phyloP scores from a whole-genome alignment of 2,797 vertebrate species.

The Atherinosoma microstoma region DNA sequence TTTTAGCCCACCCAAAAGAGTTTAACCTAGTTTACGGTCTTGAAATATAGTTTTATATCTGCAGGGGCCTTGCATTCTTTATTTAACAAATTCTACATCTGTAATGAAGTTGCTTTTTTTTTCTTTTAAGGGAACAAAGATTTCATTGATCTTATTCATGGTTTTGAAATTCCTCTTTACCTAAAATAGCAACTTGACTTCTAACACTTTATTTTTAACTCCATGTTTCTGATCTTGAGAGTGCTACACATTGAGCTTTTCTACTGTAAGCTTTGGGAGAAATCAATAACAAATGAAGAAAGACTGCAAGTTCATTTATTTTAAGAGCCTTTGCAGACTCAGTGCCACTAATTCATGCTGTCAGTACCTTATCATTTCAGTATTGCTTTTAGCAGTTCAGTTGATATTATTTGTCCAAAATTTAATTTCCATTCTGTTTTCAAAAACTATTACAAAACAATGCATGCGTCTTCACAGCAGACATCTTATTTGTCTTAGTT shows the following conservation, averaged over 20 bases:
- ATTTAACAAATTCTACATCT: conserved; percentile 1
- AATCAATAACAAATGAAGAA: neutral
- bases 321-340: neutral
- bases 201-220: neutral
- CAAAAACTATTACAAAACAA: too few species aligned
- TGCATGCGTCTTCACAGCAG: too few species aligned
- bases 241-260: neutral
- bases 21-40: neutral
- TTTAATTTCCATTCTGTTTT: too few species aligned
- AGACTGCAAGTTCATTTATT: neutral
- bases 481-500: neutral
- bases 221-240: neutral
- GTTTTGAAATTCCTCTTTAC: neutral
- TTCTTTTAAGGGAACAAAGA: neutral
- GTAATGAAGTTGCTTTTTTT: neutral
- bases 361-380: neutral
- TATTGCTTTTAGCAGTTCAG: too few species aligned
- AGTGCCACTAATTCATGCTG: too few species aligned
- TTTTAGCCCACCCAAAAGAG: neutral
- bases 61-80: neutral
- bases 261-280: neutral
- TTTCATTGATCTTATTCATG: neutral
- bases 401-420: too few species aligned
- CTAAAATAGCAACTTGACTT: neutral
- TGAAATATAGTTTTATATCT: neutral